phyloP scores from a whole-genome alignment of 2,797 vertebrate species.

The Phyllotis vaccarum region DNA sequence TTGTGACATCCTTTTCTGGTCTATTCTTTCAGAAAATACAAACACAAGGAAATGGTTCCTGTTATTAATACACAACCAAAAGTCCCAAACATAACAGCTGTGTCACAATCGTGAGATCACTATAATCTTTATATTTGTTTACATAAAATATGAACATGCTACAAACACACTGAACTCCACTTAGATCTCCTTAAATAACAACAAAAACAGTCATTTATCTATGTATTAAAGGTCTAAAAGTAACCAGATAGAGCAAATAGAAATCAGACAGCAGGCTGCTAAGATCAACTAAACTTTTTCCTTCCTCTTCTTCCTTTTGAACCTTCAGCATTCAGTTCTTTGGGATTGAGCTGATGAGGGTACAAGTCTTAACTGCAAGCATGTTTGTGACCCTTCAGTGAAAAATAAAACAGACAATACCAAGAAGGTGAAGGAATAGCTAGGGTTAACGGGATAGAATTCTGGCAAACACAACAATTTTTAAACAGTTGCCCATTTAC shows the following conservation, averaged over 20 bases:
- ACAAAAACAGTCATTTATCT: slow-evolving; percentile 48
- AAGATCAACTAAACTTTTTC: slow-evolving; percentile 23
- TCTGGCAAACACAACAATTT: neutral
- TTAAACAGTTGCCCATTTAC: neutral
- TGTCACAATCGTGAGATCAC: slow-evolving; percentile 34
- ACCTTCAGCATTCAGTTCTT: neutral
- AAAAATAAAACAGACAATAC: slow-evolving; percentile 7
- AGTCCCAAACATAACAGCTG: slow-evolving; percentile 51
- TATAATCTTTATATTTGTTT: neutral
- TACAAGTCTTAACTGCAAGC: slow-evolving; percentile 6
- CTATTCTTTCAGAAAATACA: slow-evolving; percentile 41
- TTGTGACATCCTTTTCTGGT: neutral
- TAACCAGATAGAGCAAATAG: slow-evolving; percentile 19
- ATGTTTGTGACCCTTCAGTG: neutral
- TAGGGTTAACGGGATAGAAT: neutral
- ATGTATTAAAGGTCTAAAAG: slow-evolving; percentile 20
- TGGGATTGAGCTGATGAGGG: neutral
- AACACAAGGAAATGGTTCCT: slow-evolving; percentile 40
- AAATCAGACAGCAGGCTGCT: slow-evolving; percentile 33
- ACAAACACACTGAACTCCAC: neutral
- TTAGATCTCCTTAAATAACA: slow-evolving; percentile 26
- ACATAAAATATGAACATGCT: slow-evolving; percentile 1
- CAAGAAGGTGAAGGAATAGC: neutral
- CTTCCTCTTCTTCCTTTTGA: slow-evolving; percentile 43
- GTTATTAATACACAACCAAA: slow-evolving; percentile 27